These are phyloP conservation scores for Parnassius glacialis DNA, from an alignment of 2,888 invertebrate genomes.

Conservation along the genomic window DNA sequence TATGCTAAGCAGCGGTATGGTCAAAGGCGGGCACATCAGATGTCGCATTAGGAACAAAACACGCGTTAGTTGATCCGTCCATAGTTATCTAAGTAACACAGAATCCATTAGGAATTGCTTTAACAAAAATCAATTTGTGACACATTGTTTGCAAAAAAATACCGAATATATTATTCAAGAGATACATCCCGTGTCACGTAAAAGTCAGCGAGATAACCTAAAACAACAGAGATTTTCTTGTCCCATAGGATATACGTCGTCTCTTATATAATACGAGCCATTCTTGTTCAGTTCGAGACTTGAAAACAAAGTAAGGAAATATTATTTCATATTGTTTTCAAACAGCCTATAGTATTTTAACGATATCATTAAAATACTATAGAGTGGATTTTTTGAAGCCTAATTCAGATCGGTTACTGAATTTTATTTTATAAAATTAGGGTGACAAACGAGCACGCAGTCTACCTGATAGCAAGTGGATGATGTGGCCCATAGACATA, in stretches of 20 bases:
- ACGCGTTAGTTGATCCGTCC: conserved; percentile 3
- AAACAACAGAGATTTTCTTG: neutral
- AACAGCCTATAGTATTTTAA: conserved; percentile 5
- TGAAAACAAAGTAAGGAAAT: conserved; percentile 4
- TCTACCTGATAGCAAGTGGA: no score
- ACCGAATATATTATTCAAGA: neutral
- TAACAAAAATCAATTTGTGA: no score
- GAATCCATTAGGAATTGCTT: no score
- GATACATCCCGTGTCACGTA: neutral
- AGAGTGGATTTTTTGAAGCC: no score
- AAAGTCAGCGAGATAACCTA: conserved; percentile 1
- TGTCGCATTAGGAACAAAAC: conserved; percentile 10
- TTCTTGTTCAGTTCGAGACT: conserved; percentile 4
- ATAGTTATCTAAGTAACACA: neutral
- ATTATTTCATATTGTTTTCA: conserved; percentile 1
- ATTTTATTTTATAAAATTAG: neutral
- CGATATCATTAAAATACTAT: neutral
- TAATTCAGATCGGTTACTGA: neutral
- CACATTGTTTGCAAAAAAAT: no score
- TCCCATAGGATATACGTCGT: conserved; percentile 9
- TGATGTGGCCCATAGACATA: no score
- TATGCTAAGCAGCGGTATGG: conserved; percentile 5
- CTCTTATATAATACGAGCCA: conserved; percentile 8
- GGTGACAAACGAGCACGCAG: no score
- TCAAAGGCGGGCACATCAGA: neutral